Evolutionary conservation across 2,113 vertebrate genomes (phyloP).

Genomic region (Corythornis vintsioides): DNA sequence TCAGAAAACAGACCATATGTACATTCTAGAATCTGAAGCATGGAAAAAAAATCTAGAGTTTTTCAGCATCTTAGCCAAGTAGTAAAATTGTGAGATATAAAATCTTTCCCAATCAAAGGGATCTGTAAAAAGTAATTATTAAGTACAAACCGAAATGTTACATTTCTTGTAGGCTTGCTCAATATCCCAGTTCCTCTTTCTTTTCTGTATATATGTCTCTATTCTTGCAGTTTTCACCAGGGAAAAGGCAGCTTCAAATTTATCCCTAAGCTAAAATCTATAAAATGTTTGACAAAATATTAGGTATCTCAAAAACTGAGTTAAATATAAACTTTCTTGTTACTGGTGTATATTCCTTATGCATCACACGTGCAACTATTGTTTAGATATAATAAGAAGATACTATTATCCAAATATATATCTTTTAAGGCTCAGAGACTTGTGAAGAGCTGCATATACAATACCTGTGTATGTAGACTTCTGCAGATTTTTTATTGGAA

Average conservation of each 20-base stretch:
- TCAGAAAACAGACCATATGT: conserved; percentile 39
- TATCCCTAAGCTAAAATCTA: conserved; percentile 75
- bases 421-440: conserved; percentile 50
- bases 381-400: conserved; percentile 42
- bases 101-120: conserved; percentile 67
- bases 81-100: conserved; percentile 68
- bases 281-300: conserved; percentile 76
- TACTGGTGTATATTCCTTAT: conserved; percentile 39
- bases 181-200: conserved; percentile 62
- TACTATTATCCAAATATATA: conserved; percentile 36
- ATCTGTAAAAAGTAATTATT: conserved; percentile 74
- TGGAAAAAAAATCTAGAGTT: conserved; percentile 36
- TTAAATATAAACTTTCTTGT: conserved; percentile 63
- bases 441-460: conserved; percentile 39
- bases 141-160: conserved; percentile 65
- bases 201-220: conserved; percentile 57
- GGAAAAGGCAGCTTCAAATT: conserved; percentile 74
- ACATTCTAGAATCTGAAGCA: conserved; percentile 57
- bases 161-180: conserved; percentile 70
- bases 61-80: conserved; percentile 26
- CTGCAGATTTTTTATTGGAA: conserved; percentile 32
- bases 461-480: background rate
- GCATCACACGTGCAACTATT: conserved; percentile 1
- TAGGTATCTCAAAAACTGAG: conserved; percentile 66
- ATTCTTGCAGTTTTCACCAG: conserved; percentile 64